Conservation (phyloP, 2,888 invertebrate genomes). For the Philonicus albiceps region DNA sequence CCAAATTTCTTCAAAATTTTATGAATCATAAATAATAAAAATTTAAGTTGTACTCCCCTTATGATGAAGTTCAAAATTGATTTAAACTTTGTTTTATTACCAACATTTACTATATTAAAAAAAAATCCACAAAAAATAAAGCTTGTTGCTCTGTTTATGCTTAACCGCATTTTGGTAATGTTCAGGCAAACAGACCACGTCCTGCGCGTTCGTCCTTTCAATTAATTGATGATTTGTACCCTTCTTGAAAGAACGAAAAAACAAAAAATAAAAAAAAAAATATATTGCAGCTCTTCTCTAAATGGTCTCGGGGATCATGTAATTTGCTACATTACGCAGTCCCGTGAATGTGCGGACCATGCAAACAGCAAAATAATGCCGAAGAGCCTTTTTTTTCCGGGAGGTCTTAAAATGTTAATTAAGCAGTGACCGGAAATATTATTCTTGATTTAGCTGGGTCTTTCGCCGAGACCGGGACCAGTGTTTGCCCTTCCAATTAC, state of each 20-base stretch:
- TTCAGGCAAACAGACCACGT: background rate
- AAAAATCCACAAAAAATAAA: background rate
- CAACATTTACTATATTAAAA: background rate
- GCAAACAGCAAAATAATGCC: background rate
- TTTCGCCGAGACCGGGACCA: background rate
- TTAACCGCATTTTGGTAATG: background rate
- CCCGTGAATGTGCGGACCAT: background rate
- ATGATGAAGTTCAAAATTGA: too few relatives aligned
- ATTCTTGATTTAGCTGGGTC: background rate
- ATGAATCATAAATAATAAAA: too few relatives aligned
- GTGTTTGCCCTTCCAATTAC: conserved; percentile 21
- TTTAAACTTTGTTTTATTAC: too few relatives aligned
- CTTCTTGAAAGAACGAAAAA: background rate
- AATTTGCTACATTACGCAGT: background rate
- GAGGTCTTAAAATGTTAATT: background rate
- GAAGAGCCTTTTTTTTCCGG: background rate
- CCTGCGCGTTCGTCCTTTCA: background rate
- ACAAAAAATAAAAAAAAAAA: background rate
- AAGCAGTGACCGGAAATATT: background rate
- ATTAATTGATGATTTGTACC: background rate
- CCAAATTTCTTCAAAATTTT: too few relatives aligned
- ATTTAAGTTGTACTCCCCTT: too few relatives aligned
- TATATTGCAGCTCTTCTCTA: background rate
- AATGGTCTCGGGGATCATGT: background rate
- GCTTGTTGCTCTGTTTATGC: background rate